A percentile compares a stretch with the other conserved stretches of the same genome.
phyloP scores from a whole-genome alignment of 1,140 invertebrate genomes.

The Pseudomyrmex concolor region DNA sequence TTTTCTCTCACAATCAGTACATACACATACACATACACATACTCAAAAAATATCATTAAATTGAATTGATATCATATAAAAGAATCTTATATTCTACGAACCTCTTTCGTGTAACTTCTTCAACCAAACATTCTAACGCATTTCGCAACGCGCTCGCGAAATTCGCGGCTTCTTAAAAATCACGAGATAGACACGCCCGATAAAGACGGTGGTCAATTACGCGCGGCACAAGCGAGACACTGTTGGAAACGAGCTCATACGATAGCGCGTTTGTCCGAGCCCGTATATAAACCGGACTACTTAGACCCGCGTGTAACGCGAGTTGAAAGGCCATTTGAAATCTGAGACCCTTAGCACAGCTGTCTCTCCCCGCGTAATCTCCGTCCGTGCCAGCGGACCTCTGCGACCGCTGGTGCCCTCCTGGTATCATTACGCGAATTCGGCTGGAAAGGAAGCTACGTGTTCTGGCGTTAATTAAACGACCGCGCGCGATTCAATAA shows the following conservation, averaged over 20 bases:
- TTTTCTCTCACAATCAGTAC: too few relatives aligned
- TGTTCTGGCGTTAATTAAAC: conserved; percentile 41
- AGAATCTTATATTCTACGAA: not conserved
- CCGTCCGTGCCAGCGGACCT: conserved; percentile 10
- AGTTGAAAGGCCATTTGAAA: conserved; percentile 81
- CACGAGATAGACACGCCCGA: conserved; percentile 43
- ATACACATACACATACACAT: too few relatives aligned
- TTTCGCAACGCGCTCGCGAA: conserved; percentile 24
- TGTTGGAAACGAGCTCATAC: conserved; percentile 28
- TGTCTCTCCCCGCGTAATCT: conserved; percentile 69
- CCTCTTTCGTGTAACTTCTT: not conserved
- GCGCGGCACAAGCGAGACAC: conserved; percentile 21
- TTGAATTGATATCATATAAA: not conserved
- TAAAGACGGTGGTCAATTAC: conserved; percentile 42
- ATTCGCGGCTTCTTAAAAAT: conserved; percentile 18
- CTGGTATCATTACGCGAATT: not conserved
- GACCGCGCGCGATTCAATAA: conserved; percentile 13
- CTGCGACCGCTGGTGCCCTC: not conserved
- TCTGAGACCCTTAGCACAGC: conserved; percentile 74
- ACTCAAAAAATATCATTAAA: too few relatives aligned
- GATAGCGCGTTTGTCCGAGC: conserved; percentile 65
- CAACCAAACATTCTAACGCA: not conserved
- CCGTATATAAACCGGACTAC: conserved; percentile 64
- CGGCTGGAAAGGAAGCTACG: conserved; percentile 5
- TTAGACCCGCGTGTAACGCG: conserved; percentile 74